A percentile compares a stretch with the other conserved stretches of the same genome.
These are phyloP conservation scores for Epizoanthus ramosus DNA, from an alignment of 92 coral and sea anemone species.

Conservation along the genomic window DNA sequence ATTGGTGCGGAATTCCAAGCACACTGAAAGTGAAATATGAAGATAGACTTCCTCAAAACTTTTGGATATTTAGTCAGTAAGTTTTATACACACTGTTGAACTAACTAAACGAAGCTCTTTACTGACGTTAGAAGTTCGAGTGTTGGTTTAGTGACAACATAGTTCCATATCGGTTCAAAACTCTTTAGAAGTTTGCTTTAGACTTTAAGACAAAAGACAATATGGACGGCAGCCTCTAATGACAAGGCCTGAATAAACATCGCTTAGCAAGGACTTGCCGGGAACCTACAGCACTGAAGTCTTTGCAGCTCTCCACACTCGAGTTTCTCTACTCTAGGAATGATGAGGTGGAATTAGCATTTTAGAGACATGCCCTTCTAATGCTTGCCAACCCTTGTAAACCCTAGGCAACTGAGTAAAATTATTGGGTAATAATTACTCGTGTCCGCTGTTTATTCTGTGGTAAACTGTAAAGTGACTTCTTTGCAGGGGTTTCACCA, in stretches of 20 bases:
- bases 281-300: background rate
- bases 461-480: constrained; percentile 3
- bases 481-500: constrained; percentile 38
- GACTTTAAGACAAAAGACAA: constrained; percentile 34
- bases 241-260: constrained; percentile 35
- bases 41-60: too few relatives aligned
- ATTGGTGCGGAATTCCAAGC: too few relatives aligned
- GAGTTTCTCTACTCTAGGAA: background rate
- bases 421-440: background rate
- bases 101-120: too few relatives aligned
- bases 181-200: constrained; percentile 22
- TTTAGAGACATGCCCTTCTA: background rate
- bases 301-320: background rate
- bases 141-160: background rate
- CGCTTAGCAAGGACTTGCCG: background rate
- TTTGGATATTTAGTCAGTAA: too few relatives aligned
- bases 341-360: background rate
- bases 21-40: too few relatives aligned
- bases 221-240: background rate
- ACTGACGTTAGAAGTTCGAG: background rate
- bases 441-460: constrained; percentile 13
- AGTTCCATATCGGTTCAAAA: background rate
- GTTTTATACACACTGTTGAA: too few relatives aligned
- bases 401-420: too few relatives aligned
- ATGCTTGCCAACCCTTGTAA: background rate